Base-by-base conservation (phyloP, 2,797 vertebrate species). In the Acridotheres tristis region DNA sequence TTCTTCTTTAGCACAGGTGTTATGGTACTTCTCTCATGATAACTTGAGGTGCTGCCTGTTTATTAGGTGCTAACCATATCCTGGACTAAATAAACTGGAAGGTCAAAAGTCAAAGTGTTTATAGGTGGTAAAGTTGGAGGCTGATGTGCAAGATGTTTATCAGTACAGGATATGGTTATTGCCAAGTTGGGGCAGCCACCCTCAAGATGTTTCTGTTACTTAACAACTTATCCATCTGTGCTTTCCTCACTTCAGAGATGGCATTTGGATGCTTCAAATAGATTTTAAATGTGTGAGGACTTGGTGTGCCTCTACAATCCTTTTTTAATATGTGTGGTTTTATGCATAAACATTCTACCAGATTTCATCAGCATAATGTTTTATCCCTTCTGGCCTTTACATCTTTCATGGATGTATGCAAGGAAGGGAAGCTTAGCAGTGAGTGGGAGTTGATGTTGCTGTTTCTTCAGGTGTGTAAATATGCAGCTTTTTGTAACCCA, bases 1-100 rank as follows among this genome's bases (percentile, higher is more conserved):
- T 88, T 91, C 83, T 91, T 30, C 55, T 88, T 55, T 48, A 68
- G 45, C 40, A 11, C 69, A 69, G 85, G 94, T 94, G 90, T 86
- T 91, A 7, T 2, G 32, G 85, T 54, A 7, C 72, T 92, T 93
- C 47, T 65, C 77, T 74, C 89, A 95, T 58, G 89, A 95, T 95
- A 88, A 95, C 48, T 89, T 29, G 89, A 93, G 88, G 90, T 92
- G 74, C 88, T 90, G 87, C 85, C 90, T 95, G 90, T 97, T 97
- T 97, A 96, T 95, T 93, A 96, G 94, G 88, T 96, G 96, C 94
- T 97, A 96, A 97, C 90, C 95, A 83, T 95, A 96, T 95, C 93
- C 95, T 95, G 95, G 95, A 85, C 94, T 95, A 95, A 96, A 96
- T 95, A 97, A 97, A 97, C 81, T 68, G 57, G 55, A 42, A 91